phyloP scores from a whole-genome alignment of 2,797 vertebrate genomes.

The Myotis pilosus region DNA sequence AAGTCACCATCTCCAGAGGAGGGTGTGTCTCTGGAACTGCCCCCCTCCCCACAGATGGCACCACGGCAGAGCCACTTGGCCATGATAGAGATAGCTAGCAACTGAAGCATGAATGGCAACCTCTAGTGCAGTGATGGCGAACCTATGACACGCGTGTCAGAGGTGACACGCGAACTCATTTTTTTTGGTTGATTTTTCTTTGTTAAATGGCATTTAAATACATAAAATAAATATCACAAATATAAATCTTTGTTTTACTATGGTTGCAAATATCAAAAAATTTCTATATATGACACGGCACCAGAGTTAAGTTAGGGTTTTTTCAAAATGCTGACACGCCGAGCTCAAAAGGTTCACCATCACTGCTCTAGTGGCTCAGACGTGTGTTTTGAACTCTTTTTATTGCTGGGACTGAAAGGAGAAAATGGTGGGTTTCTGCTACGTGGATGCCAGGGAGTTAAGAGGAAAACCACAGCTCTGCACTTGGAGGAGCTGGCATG shows the following conservation, averaged over 20 bases:
- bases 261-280: no score
- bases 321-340: no score
- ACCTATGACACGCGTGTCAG: no score
- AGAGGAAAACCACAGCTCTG: background rate
- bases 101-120: background rate
- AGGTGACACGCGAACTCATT: no score
- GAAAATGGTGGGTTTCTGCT: background rate
- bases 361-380: background rate
- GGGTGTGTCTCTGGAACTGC: background rate
- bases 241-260: no score
- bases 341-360: no score
- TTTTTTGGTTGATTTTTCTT: no score
- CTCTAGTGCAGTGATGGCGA: no score
- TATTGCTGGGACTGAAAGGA: background rate
- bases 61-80: background rate
- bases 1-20: background rate
- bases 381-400: background rate
- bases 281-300: no score
- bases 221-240: no score
- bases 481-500: background rate
- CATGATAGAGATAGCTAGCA: background rate
- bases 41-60: background rate
- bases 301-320: no score
- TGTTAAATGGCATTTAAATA: no score
- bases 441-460: background rate